Percentiles rank a stretch among this genome's conserved stretches.
Evolutionary conservation across 2,797 vertebrate species (phyloP).

Genomic region (Lycodopsis pacificus): DNA sequence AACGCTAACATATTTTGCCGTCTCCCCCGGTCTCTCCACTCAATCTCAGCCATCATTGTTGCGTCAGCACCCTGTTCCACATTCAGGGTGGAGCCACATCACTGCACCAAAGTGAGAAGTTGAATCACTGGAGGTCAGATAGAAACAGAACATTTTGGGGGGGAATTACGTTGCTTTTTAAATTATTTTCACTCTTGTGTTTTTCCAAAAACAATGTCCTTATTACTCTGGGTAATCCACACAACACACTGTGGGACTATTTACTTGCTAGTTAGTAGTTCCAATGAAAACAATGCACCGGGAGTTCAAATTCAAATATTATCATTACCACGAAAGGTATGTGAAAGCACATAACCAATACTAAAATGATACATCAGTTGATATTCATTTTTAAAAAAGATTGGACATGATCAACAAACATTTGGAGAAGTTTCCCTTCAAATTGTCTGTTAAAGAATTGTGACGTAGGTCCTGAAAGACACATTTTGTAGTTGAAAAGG

Average conservation of each 20-base stretch:
- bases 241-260: background rate
- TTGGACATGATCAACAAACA: background rate
- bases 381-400: background rate
- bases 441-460: background rate
- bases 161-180: background rate
- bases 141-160: background rate
- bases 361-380: background rate
- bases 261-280: background rate
- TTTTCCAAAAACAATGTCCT: background rate
- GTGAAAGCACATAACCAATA: too few species aligned
- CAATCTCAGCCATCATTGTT: background rate
- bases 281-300: background rate
- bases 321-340: background rate
- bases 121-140: background rate
- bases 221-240: background rate
- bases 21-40: background rate
- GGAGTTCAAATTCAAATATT: background rate
- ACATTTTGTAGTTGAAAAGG: background rate
- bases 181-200: background rate
- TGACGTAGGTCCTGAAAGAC: background rate
- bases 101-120: background rate
- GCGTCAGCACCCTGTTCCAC: background rate
- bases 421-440: background rate
- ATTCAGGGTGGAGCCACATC: background rate
- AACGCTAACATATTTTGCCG: background rate